A percentile compares a stretch with the other conserved stretches of the same genome.
These are phyloP conservation scores for Drosophila pandora DNA, from an alignment of 1,140 invertebrate genomes.

Conservation along the genomic window DNA sequence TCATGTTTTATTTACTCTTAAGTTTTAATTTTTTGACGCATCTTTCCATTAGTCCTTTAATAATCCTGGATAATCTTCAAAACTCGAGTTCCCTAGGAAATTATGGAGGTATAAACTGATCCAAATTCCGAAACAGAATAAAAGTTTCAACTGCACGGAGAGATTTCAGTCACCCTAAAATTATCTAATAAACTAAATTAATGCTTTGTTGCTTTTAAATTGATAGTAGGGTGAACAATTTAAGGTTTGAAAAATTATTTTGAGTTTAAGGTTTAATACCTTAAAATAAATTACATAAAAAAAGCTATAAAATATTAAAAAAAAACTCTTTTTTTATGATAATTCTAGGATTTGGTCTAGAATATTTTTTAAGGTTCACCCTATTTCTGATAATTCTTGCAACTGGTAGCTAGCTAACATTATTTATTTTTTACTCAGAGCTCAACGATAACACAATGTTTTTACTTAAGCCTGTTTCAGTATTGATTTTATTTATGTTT, in stretches of 20 bases:
- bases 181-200: conserved; percentile 27
- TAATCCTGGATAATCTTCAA: not conserved
- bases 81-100: not conserved
- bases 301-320: too few relatives aligned
- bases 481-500: conserved; percentile 1
- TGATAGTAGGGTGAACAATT: conserved; percentile 13
- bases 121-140: conserved; percentile 14
- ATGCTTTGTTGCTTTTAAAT: conserved; percentile 20
- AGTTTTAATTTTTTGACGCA: too few relatives aligned
- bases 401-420: not conserved
- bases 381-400: not conserved
- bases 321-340: too few relatives aligned
- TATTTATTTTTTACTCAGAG: conserved; percentile 4
- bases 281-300: not conserved
- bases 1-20: too few relatives aligned
- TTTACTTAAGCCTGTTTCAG: not conserved
- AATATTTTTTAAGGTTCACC: conserved; percentile 13
- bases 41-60: not conserved
- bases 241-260: not conserved
- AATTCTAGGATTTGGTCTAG: not conserved
- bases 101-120: not conserved
- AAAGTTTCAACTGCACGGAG: conserved; percentile 1
- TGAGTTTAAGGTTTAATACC: too few relatives aligned
- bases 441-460: conserved; percentile 12
- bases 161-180: conserved; percentile 15